phyloP scores from a whole-genome alignment of 2,888 invertebrate species.

The Prionchulus punctatus region DNA sequence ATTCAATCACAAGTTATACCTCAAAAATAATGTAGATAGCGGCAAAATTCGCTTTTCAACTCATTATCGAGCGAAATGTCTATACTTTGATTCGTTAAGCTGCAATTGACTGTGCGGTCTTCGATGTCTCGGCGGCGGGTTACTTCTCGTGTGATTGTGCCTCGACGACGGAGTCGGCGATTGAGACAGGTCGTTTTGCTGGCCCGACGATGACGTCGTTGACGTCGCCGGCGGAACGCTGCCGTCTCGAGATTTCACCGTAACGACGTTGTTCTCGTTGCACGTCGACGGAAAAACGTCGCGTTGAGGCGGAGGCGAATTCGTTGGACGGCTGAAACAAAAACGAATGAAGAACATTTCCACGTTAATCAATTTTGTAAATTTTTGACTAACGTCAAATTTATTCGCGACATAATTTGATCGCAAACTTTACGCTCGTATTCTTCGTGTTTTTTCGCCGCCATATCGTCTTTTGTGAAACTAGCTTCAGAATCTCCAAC shows the following conservation, averaged over 20 bases:
- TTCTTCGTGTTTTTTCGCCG: neutral
- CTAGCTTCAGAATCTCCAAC: constrained; percentile 80
- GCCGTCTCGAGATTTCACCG: neutral
- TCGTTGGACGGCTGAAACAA: neutral
- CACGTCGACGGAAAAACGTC: neutral
- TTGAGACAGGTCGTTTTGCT: neutral
- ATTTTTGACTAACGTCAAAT: neutral
- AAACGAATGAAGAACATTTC: neutral
- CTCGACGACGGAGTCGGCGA: neutral
- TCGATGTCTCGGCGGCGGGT: too few species aligned
- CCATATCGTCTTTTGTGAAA: constrained; percentile 92
- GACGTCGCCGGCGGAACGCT: neutral
- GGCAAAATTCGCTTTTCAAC: too few species aligned
- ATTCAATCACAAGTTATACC: too few species aligned
- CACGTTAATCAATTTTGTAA: neutral
- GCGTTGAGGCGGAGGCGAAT: neutral
- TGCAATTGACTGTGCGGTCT: too few species aligned
- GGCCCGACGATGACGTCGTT: neutral
- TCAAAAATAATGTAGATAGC: too few species aligned
- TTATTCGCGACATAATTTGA: neutral
- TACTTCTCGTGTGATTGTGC: too few species aligned
- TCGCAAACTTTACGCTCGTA: neutral
- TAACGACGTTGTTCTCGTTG: neutral
- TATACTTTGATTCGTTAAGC: too few species aligned
- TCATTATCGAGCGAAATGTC: too few species aligned